Base-by-base conservation (phyloP, 2,888 invertebrate genomes). In the Anoplius nigerrimus region DNA sequence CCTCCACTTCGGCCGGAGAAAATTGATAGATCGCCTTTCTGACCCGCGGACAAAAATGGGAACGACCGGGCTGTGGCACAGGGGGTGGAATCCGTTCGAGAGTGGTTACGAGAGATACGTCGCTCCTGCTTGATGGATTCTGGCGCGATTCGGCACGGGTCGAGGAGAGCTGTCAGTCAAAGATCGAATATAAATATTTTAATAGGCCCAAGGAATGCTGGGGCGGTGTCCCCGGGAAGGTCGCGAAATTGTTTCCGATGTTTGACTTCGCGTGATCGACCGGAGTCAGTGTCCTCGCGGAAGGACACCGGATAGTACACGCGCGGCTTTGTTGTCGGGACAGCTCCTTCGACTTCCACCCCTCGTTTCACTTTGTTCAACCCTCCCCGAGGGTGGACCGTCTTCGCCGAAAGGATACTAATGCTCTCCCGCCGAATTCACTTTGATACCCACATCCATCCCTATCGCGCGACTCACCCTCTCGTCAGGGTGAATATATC, bases 21-120 rank as follows among this genome's bases (percentile, higher is more conserved):
- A 79, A 79, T 78, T 79, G 78, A 79, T 72, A 76, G 79, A 78
- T 76, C 68, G 76, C 52, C 56, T 20, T 20, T 43, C 62, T 65
- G 64, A 70, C 64, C 48, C 68, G 52, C 20, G 45, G 27, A 24
- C 46, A 34, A 18, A 42, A 52, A 34, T 48, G 57, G 66, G 62
- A 24, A 24, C 2, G 24, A 24, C 3, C 2, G 24, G 6, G 24
- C n/a, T n/a, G n/a, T n/a, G n/a, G n/a, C n/a, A n/a, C n/a, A n/a
- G 8, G 34, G 1, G 34, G 11, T 6, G 11, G 34, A 34, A 6
- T 2, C 56, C 13, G 13, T 3, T 22, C 52, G 20, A 21, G 21
- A 24, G 22, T 69, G 63, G 34, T 62, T 66, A 52, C 11, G 51
- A 45, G 55, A 58, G 66, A 63, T 66, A 69, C 58, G 63, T 64